phyloP scores from a whole-genome alignment of 2,113 vertebrate genomes.

The Bucco capensis region DNA sequence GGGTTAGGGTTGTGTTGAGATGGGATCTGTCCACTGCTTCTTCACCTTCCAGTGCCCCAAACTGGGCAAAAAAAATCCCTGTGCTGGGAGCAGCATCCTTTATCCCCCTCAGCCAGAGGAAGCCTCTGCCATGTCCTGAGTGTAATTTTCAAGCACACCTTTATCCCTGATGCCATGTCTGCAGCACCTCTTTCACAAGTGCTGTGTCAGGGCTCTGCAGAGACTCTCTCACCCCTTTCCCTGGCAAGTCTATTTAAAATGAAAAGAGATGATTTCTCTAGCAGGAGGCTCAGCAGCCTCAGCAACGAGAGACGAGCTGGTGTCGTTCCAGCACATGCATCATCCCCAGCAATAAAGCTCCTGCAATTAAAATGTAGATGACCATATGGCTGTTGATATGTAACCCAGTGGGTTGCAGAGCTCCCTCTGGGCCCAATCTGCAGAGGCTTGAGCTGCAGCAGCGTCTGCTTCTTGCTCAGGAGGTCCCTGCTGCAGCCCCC shows the following conservation, averaged over 20 bases:
- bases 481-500: neutral
- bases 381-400: conserved; percentile 43
- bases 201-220: neutral
- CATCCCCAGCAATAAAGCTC: conserved; percentile 43
- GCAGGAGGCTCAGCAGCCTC: neutral
- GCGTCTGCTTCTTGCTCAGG: neutral
- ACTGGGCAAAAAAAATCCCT: neutral
- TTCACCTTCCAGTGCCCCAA: neutral
- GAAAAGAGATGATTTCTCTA: conserved; percentile 25
- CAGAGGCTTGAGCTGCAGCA: neutral
- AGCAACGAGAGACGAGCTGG: neutral
- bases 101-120: neutral
- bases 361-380: conserved; percentile 59
- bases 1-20: neutral
- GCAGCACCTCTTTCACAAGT: neutral
- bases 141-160: neutral
- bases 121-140: neutral
- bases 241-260: conserved; percentile 5
- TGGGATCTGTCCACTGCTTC: neutral
- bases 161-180: rapidly evolving
- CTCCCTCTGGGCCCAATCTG: conserved; percentile 9
- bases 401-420: conserved; percentile 28
- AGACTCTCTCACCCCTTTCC: neutral
- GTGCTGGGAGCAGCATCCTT: neutral
- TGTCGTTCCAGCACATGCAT: conserved; percentile 41